Evolutionary conservation across 2,888 invertebrate species (phyloP), one percentile per base, ranked within the genome.

Genomic region (Spodoptera picta): DNA sequence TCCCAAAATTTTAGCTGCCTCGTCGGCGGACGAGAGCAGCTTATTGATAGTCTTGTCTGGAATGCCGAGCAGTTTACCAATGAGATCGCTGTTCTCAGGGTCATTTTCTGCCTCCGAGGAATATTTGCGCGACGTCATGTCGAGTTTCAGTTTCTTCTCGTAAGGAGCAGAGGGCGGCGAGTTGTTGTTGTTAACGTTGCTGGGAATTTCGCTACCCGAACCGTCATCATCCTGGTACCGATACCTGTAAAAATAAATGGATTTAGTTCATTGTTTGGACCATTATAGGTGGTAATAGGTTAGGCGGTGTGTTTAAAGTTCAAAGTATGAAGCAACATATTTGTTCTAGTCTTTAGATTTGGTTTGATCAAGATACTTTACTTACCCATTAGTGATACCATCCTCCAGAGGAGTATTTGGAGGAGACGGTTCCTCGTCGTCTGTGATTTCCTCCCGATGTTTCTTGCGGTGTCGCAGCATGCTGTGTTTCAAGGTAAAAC

Each of bases 401-500:
- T 95, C 92, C 85, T 88, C 95, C 82, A 81, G 90, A 66, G 87
- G 92, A 52, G 94, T 93, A 54, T 90, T 89, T 1, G 94, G 94
- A 50, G 94, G 93, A 0, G 95, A 90, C 9, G 88, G 90, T 47
- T 95, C 95, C 46, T 95, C 93, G 60, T 96, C 95, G 52, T 95
- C 95, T 6, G 96, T 95, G 71, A 95, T 96, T 55, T 93, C 94
- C 27, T 93, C 94, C 0, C 93, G 71, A 87, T 98, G 98, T 90
- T 98, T 98, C 93, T 98, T 98, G 79, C 98, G 96, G 87, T 99
- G 98, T 0, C 98, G 96, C 76, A 98, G 95, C 98, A 99, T 98
- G 91, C 98, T 98, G 94, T 99, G 98, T 85, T 99, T 99, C 51
- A 99, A 93, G 0, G 98, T 98, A 92, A 99, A 99, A 71, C 97